Conservation (phyloP, 2,888 invertebrate species). For the Merodon equestris region DNA sequence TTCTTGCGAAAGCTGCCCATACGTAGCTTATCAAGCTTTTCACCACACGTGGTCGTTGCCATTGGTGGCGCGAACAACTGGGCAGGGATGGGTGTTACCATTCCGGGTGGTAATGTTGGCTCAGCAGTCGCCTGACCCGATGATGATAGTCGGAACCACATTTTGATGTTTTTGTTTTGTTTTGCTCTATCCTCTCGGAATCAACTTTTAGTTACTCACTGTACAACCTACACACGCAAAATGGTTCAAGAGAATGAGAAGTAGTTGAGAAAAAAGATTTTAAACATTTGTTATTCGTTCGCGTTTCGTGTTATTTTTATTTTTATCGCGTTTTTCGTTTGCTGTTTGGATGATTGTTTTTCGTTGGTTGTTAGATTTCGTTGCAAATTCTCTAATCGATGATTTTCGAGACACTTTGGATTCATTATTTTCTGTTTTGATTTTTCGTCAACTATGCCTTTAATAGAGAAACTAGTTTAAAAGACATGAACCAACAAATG, state of each 20-base stretch:
- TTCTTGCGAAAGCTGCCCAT: constrained; percentile 69
- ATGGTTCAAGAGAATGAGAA: background rate
- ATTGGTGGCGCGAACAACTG: constrained; percentile 16
- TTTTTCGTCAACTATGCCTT: background rate
- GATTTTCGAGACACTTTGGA: constrained; percentile 1
- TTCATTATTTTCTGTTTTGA: constrained; percentile 9
- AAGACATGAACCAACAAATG: no score
- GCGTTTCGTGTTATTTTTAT: constrained; percentile 9
- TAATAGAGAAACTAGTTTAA: background rate
- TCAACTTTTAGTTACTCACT: constrained; percentile 5
- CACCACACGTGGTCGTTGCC: constrained; percentile 29
- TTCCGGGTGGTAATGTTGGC: constrained; percentile 24
- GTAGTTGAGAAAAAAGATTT: background rate
- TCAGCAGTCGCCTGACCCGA: constrained; percentile 47
- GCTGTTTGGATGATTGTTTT: constrained; percentile 28
- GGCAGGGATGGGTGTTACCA: constrained; percentile 37
- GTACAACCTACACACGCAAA: background rate
- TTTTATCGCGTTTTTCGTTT: constrained; percentile 39
- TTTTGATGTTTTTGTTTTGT: constrained; percentile 23
- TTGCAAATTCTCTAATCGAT: constrained; percentile 26
- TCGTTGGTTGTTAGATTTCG: constrained; percentile 40
- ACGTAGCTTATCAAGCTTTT: constrained; percentile 68
- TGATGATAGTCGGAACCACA: constrained; percentile 68
- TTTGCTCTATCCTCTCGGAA: no score
- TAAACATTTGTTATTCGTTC: constrained; percentile 6